Percentiles rank a stretch among this genome's conserved stretches.
Evolutionary conservation across 2,113 vertebrate species (phyloP).

Genomic region (Tachysurus fulvidraco): DNA sequence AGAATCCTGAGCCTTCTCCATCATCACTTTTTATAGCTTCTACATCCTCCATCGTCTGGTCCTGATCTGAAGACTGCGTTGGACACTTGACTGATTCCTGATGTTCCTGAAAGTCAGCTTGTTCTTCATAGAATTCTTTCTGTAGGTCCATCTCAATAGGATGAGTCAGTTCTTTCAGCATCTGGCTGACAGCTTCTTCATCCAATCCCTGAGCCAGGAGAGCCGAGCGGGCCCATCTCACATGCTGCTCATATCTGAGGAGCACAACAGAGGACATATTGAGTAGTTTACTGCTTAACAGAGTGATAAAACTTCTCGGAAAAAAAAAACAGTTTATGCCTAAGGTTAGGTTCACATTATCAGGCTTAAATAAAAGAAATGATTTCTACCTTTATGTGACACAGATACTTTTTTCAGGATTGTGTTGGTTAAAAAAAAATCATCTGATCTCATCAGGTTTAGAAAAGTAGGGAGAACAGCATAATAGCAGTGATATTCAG

Average conservation of each 20-base stretch:
- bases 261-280: neutral
- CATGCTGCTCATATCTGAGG: slow-evolving; percentile 77
- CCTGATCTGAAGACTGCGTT: neutral
- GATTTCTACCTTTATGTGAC: neutral
- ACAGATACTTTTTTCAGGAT: neutral
- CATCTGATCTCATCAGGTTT: neutral
- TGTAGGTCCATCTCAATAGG: slow-evolving; percentile 52
- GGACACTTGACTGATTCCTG: neutral
- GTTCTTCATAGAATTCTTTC: neutral
- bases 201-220: slow-evolving; percentile 78
- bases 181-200: slow-evolving; percentile 57
- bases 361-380: neutral
- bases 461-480: neutral
- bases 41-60: neutral
- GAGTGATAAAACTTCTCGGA: neutral
- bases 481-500: neutral
- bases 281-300: neutral
- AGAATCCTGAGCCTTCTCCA: neutral
- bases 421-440: neutral
- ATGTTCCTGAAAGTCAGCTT: neutral
- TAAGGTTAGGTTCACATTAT: neutral
- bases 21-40: neutral
- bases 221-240: slow-evolving; percentile 74
- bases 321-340: neutral
- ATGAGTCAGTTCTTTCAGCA: slow-evolving; percentile 70